Evolutionary conservation across 2,888 invertebrate genomes (phyloP).

Genomic region (Andrena camellia): DNA sequence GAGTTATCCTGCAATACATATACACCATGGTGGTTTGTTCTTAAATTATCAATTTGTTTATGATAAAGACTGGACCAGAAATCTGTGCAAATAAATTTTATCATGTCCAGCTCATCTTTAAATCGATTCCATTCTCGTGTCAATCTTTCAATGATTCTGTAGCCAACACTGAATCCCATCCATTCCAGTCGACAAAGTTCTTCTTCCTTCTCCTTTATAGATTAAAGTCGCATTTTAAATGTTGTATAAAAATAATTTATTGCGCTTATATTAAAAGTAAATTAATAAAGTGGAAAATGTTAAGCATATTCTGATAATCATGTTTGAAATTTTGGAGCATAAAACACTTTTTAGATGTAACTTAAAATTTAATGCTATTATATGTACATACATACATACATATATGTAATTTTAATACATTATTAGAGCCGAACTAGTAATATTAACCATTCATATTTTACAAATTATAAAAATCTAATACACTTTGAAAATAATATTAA

Average conservation of each 20-base stretch:
- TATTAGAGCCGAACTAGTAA: not conserved
- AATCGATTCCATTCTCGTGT: slow-evolving; percentile 97
- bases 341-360: not conserved
- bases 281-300: not conserved
- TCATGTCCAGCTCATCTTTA: slow-evolving; percentile 98
- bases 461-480: not conserved
- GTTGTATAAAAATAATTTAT: slow-evolving; percentile 69
- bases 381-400: too few species aligned
- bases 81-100: slow-evolving; percentile 99
- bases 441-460: not conserved
- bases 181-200: slow-evolving; percentile 93
- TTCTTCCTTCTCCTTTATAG: slow-evolving; percentile 81
- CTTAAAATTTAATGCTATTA: not conserved
- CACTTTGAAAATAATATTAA: not conserved
- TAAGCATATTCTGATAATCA: not conserved
- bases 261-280: not conserved
- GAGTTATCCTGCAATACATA: slow-evolving; percentile 99
- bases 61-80: slow-evolving; percentile 99
- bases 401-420: not conserved
- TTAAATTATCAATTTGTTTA: slow-evolving; percentile 98
- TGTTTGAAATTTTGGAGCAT: not conserved
- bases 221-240: slow-evolving; percentile 1
- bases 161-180: slow-evolving; percentile 94
- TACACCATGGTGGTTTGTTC: slow-evolving; percentile 99
- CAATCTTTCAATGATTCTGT: slow-evolving; percentile 93